Base-by-base conservation (phyloP, 35 echinoderm and acorn worm species). In the Ptychodera flava region DNA sequence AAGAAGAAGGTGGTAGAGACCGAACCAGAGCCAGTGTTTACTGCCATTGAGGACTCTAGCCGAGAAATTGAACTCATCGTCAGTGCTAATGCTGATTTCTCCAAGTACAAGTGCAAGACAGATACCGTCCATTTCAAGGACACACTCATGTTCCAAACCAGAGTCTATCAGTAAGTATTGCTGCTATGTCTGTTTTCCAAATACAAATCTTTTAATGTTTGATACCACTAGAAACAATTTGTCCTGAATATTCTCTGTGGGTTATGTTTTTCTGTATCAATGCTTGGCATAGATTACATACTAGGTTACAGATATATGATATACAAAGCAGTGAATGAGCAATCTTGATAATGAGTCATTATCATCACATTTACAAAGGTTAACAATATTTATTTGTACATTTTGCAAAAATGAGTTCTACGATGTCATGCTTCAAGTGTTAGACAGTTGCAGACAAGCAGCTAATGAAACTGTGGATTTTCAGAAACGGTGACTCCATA, bases 1-100 rank as follows among this genome's bases (percentile, higher is more conserved):
- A 98, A 98, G 88, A 98, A 94, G 78, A 98, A 98, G 90, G 95
- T 94, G 34, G 89, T 99, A 88, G 96, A 99, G 88, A 99, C 96
- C 16, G 96, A 99, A 81, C 90, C 92, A 36, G 96, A 99, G 52
- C 96, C 96, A 16, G 76, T 81, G 31, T 88, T 94, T 77, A 88
- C 88, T 6, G 34, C 85, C 31, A 34, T 94, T 36, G 92, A 94
- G 16, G 96, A 94, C 32, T 90, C 93, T 33, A 91, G 37, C 30
- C 76, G 96, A 30, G 86, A 90, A 0, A 90, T 99, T 79, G 96
- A 94, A 77, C 96, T 99, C 14, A 89, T 78, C 6, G 92, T 99
- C 82, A 94, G 93, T 37, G 96, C 88, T 32, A 99, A 90, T 81
- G 92, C 96, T 28, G 96, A 99, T 82, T 94, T 80, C 77, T 90